Percentiles rank a stretch among this genome's conserved stretches.
Conservation (phyloP, 2,888 invertebrate species). For the Acronicta psi region DNA sequence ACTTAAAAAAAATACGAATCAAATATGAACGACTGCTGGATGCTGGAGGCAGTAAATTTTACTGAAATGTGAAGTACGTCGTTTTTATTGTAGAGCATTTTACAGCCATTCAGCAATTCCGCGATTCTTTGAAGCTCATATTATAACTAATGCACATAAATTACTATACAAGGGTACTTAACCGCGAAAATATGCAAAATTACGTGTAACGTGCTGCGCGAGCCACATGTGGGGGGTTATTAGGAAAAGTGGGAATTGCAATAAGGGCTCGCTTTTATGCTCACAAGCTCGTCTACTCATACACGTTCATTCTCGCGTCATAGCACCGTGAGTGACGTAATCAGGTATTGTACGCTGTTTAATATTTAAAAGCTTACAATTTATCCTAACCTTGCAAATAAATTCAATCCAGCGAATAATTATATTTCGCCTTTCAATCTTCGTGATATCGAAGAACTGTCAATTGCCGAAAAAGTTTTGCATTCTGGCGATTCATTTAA, state of each 20-base stretch:
- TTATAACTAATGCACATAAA: slow-evolving; percentile 78
- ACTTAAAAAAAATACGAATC: background rate
- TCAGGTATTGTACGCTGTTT: slow-evolving; percentile 20
- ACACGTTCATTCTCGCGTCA: slow-evolving; percentile 60
- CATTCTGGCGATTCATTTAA: too few species aligned
- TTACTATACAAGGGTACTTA: slow-evolving; percentile 74
- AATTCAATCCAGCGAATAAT: background rate
- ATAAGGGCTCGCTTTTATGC: slow-evolving; percentile 63
- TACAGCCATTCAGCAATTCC: slow-evolving; percentile 61
- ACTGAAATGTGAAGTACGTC: slow-evolving; percentile 43
- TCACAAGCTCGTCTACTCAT: slow-evolving; percentile 34
- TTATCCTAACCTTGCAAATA: slow-evolving; percentile 9
- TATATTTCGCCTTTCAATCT: too few species aligned
- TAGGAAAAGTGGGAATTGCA: slow-evolving; percentile 76
- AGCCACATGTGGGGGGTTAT: slow-evolving; percentile 71
- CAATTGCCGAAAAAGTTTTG: too few species aligned
- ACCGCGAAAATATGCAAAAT: slow-evolving; percentile 76
- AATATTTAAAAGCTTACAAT: slow-evolving; percentile 36
- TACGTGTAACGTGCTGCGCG: slow-evolving; percentile 69
- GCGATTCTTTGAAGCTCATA: slow-evolving; percentile 67
- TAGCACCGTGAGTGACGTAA: slow-evolving; percentile 33
- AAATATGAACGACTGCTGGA: slow-evolving; percentile 19
- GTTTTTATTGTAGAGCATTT: slow-evolving; percentile 55
- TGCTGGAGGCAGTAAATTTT: slow-evolving; percentile 28
- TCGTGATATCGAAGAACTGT: too few species aligned